Conservation (phyloP, 1,140 invertebrate genomes). For the Tribolium madens region DNA sequence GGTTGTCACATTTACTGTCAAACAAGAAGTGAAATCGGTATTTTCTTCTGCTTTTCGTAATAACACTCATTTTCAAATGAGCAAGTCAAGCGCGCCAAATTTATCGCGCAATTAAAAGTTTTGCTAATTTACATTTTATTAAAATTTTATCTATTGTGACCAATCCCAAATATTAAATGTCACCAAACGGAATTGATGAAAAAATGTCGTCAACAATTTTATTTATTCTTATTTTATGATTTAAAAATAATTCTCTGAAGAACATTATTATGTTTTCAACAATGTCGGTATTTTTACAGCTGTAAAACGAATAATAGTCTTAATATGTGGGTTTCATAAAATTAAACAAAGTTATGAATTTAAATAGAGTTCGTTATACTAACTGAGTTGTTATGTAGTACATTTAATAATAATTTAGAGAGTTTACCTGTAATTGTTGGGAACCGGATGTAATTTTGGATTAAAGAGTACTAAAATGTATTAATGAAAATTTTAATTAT, state of each 20-base stretch:
- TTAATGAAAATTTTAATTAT: slow-evolving; percentile 34
- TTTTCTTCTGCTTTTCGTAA: neutral
- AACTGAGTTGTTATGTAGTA: slow-evolving; percentile 22
- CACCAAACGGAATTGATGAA: slow-evolving; percentile 1
- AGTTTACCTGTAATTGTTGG: slow-evolving; percentile 34
- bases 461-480: slow-evolving; percentile 19
- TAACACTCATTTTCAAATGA: neutral
- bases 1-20: neutral
- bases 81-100: neutral
- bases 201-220: slow-evolving; percentile 3
- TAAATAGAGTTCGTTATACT: slow-evolving; percentile 32
- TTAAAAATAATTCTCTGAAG: too few relatives aligned
- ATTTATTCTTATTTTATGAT: neutral
- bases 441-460: slow-evolving; percentile 31
- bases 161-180: slow-evolving; percentile 21
- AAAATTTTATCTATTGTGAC: slow-evolving; percentile 27
- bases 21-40: slow-evolving; percentile 3
- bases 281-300: too few relatives aligned
- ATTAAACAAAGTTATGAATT: slow-evolving; percentile 19
- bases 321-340: too few relatives aligned
- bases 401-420: slow-evolving; percentile 29
- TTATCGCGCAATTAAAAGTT: slow-evolving; percentile 25
- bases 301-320: too few relatives aligned
- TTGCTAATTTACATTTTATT: slow-evolving; percentile 27
- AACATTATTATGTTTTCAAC: too few relatives aligned